Conservation (phyloP, 2,113 vertebrate genomes). For the Stictonetta naevosa region DNA sequence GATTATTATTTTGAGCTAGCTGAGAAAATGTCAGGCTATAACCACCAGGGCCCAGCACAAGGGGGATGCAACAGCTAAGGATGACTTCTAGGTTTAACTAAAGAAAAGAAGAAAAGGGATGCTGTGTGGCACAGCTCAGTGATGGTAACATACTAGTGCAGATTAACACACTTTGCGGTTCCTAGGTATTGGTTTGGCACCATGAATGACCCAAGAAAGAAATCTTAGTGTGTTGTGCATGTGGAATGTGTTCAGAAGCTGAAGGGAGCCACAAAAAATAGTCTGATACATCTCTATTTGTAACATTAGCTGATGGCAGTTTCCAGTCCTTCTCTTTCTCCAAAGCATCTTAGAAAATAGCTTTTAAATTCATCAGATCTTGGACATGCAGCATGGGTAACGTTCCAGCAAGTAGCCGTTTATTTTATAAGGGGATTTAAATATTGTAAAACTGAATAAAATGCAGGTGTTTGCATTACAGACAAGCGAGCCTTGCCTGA, state of each 20-base stretch:
- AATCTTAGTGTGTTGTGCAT: background rate
- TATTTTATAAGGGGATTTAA: conserved; percentile 74
- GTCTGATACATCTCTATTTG: background rate
- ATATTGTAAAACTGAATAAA: conserved; percentile 71
- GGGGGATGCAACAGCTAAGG: background rate
- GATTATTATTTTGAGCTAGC: background rate
- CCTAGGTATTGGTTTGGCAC: conserved; percentile 17
- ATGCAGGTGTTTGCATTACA: conserved; percentile 50
- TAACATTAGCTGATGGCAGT: background rate
- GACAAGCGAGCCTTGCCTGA: conserved; percentile 11
- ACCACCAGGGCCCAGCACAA: background rate
- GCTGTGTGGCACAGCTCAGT: background rate
- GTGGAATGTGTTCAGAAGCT: background rate
- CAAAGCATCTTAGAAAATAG: conserved; percentile 19
- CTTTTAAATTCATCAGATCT: conserved; percentile 45
- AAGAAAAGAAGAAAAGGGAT: background rate
- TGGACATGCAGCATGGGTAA: conserved; percentile 26
- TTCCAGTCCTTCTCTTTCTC: conserved; percentile 6
- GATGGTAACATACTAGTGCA: background rate
- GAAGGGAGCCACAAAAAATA: background rate
- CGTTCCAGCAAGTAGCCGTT: conserved; percentile 40
- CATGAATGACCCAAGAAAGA: background rate
- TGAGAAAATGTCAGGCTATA: background rate
- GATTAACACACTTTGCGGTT: background rate
- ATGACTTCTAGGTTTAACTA: background rate